Conservation (phyloP, 1,140 invertebrate genomes). For the Latrodectus geometricus region DNA sequence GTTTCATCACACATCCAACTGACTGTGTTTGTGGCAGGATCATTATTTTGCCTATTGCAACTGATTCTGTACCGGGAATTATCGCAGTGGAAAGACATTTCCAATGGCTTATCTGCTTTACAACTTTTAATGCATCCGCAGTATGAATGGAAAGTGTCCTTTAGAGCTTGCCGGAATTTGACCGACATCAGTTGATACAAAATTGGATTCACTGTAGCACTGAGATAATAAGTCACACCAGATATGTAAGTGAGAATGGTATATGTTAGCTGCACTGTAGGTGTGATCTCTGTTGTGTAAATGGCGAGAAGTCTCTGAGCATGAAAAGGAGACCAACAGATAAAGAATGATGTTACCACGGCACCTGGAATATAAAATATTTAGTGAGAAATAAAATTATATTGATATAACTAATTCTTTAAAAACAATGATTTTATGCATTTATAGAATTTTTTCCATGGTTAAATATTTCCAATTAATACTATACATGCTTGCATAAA, state of each 20-base stretch:
- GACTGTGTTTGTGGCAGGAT: neutral
- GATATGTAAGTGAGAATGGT: conserved; percentile 81
- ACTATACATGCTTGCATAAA: no score
- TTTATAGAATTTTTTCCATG: no score
- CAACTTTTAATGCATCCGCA: conserved; percentile 2
- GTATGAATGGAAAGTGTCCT: conserved; percentile 62
- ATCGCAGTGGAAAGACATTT: conserved; percentile 47
- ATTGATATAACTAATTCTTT: no score
- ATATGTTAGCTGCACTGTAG: conserved; percentile 77
- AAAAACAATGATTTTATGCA: no score
- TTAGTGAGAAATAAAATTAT: no score
- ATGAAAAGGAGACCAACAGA: conserved; percentile 96
- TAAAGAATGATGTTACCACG: conserved; percentile 92
- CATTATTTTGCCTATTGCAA: conserved; percentile 22
- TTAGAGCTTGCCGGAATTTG: conserved; percentile 80
- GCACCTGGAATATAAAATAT: conserved; percentile 77
- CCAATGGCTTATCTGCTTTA: neutral
- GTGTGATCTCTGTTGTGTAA: conserved; percentile 74
- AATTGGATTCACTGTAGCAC: conserved; percentile 85
- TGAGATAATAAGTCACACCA: conserved; percentile 84
- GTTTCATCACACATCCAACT: conserved; percentile 15
- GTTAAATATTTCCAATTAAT: no score
- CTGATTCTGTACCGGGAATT: conserved; percentile 43
- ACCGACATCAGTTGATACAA: conserved; percentile 86
- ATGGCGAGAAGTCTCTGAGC: conserved; percentile 78